Evolutionary conservation across 1,140 invertebrate species (phyloP).

Genomic region (Oscheius sp.): DNA sequence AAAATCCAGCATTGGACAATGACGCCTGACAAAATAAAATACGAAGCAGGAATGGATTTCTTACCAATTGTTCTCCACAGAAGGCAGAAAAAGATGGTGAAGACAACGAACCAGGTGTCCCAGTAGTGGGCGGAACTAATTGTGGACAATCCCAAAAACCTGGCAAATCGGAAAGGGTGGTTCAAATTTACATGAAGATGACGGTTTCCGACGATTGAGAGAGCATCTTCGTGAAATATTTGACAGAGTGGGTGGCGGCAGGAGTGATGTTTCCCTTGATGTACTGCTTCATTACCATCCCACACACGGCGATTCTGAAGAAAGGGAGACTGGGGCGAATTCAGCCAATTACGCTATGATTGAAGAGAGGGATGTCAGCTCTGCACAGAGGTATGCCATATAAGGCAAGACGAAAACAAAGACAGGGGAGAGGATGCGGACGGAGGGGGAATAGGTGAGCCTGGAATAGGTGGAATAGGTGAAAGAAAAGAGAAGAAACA

Average conservation of each 20-base stretch:
- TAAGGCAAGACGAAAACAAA: slow-evolving; percentile 49
- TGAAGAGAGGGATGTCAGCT: slow-evolving; percentile 40
- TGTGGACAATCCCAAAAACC: slow-evolving; percentile 87
- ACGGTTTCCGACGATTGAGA: slow-evolving; percentile 78
- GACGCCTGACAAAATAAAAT: slow-evolving; percentile 28
- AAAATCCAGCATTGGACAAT: slow-evolving; percentile 39
- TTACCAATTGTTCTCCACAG: slow-evolving; percentile 76
- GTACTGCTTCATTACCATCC: slow-evolving; percentile 97
- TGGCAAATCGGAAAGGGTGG: background rate
- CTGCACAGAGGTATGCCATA: slow-evolving; percentile 40
- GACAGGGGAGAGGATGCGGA: slow-evolving; percentile 45
- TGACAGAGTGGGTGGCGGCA: slow-evolving; percentile 93
- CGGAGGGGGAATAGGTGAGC: slow-evolving; percentile 5
- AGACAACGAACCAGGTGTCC: slow-evolving; percentile 89
- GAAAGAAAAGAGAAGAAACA: no score
- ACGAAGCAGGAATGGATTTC: background rate
- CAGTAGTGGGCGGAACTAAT: slow-evolving; percentile 86
- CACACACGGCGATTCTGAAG: slow-evolving; percentile 82
- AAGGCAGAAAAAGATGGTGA: slow-evolving; percentile 89
- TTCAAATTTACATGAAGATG: slow-evolving; percentile 78
- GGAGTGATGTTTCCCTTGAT: slow-evolving; percentile 95
- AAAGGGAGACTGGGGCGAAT: background rate
- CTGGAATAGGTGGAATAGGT: no score
- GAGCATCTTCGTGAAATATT: slow-evolving; percentile 97
- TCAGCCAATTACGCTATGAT: slow-evolving; percentile 40